These are phyloP conservation scores for Paramisgurnus dabryanus DNA, from an alignment of 2,113 vertebrate species.

Conservation along the genomic window DNA sequence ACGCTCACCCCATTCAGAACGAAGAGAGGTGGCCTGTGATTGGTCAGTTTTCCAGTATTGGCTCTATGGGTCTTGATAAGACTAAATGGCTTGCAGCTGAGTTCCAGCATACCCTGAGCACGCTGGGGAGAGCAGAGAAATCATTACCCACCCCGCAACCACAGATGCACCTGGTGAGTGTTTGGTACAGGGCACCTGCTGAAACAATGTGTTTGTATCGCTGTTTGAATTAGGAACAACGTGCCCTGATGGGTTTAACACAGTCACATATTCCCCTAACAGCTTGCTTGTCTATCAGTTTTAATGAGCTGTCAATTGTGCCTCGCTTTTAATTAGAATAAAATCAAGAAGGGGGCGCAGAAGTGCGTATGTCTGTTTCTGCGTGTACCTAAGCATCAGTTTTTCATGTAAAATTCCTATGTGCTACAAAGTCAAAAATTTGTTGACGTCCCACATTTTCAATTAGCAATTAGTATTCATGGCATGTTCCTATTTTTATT, in stretches of 20 bases:
- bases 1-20: slow-evolving; percentile 59
- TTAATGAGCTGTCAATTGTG: slow-evolving; percentile 36
- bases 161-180: slow-evolving; percentile 83
- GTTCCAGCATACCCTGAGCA: slow-evolving; percentile 86
- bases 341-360: background rate
- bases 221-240: background rate
- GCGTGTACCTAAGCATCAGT: background rate
- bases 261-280: slow-evolving; percentile 7
- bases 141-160: slow-evolving; percentile 59
- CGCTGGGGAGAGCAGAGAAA: slow-evolving; percentile 65
- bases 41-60: slow-evolving; percentile 97
- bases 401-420: background rate
- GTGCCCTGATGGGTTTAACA: slow-evolving; percentile 25
- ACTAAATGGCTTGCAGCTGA: slow-evolving; percentile 92
- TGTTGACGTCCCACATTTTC: background rate
- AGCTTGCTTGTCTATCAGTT: slow-evolving; percentile 27
- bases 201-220: background rate
- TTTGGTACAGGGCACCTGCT: background rate
- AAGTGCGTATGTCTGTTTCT: background rate
- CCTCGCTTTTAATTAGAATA: slow-evolving; percentile 33
- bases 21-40: slow-evolving; percentile 85
- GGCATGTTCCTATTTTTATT: slow-evolving; percentile 14
- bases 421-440: background rate
- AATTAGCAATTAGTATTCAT: slow-evolving; percentile 32
- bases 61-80: slow-evolving; percentile 89